Evolutionary conservation across 2,888 invertebrate species (phyloP).

Genomic region (Calameuta idolon): DNA sequence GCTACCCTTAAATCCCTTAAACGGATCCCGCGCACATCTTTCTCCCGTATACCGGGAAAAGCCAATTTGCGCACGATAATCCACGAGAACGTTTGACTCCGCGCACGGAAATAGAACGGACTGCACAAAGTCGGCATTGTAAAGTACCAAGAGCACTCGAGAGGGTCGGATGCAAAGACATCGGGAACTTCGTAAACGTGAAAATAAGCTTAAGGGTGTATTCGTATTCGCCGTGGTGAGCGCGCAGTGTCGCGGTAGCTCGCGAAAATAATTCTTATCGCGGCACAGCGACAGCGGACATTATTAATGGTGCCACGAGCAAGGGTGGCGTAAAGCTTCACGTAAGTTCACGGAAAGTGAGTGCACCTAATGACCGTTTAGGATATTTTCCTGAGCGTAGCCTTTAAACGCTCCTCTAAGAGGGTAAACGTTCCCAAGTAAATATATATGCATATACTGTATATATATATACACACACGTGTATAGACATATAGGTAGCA

Average conservation of each 20-base stretch:
- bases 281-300: neutral
- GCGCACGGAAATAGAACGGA: neutral
- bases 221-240: neutral
- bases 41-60: neutral
- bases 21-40: neutral
- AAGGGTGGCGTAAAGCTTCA: constrained; percentile 2
- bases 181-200: neutral
- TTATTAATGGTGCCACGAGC: constrained; percentile 13
- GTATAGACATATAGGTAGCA: no score
- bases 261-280: constrained; percentile 13
- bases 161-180: no score
- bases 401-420: neutral
- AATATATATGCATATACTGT: neutral
- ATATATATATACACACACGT: no score
- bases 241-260: neutral
- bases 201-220: neutral
- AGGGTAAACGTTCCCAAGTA: neutral
- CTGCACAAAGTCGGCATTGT: neutral
- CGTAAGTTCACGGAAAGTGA: neutral
- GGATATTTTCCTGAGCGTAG: neutral
- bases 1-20: neutral
- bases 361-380: neutral
- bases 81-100: neutral
- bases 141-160: neutral
- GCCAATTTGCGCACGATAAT: neutral